Percentiles rank a stretch among this genome's conserved stretches.
Evolutionary conservation across 1,140 invertebrate species (phyloP).

Genomic region (Fopius arisanus): DNA sequence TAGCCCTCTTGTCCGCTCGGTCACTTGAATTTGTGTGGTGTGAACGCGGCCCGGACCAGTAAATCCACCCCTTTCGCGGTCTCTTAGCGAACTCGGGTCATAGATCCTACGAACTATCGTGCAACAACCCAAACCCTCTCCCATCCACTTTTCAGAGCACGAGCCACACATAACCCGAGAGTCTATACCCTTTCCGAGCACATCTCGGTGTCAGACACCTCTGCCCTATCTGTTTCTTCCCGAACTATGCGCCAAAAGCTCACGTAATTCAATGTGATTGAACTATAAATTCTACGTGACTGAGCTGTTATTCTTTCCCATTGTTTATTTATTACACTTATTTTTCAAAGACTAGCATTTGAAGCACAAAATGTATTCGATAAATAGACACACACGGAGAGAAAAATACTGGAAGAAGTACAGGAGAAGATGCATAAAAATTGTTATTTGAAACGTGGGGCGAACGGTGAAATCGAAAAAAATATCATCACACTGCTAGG

Average conservation of each 20-base stretch:
- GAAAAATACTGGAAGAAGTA: too few species aligned
- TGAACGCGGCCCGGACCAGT: conserved; percentile 60
- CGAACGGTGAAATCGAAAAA: too few species aligned
- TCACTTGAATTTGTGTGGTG: conserved; percentile 65
- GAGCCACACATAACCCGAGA: neutral
- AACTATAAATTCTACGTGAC: neutral
- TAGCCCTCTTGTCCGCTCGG: conserved; percentile 41
- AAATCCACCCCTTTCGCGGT: conserved; percentile 63
- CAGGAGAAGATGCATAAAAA: too few species aligned
- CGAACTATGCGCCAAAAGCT: neutral
- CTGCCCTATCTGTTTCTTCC: neutral
- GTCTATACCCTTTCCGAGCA: neutral
- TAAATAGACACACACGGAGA: too few species aligned
- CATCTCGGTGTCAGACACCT: neutral
- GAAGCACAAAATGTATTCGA: too few species aligned
- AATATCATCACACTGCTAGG: too few species aligned
- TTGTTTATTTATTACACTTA: too few species aligned
- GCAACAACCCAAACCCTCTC: conserved; percentile 49
- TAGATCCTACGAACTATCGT: conserved; percentile 62
- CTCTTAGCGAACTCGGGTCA: conserved; percentile 61
- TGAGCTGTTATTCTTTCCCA: too few species aligned
- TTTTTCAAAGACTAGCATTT: too few species aligned
- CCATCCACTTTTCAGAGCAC: neutral
- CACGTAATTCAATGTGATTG: neutral
- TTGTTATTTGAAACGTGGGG: too few species aligned